Evolutionary conservation across 2,888 invertebrate genomes (phyloP), one percentile per base, ranked within the genome.

Genomic region (Patella caerulea): DNA sequence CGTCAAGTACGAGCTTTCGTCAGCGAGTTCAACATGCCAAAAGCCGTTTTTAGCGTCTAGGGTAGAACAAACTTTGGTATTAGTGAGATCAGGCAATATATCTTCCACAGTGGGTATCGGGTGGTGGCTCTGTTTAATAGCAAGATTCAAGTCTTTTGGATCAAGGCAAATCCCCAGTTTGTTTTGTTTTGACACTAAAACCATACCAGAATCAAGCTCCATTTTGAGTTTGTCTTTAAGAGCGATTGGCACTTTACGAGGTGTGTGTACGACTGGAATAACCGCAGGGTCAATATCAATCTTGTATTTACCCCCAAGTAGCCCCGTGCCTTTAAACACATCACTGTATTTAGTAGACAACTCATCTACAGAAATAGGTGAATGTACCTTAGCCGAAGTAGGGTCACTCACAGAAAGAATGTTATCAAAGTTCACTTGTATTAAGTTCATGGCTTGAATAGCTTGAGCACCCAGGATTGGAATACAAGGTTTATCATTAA

Each of bases 1-100:
- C 4, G 81, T 79, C 2, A 83, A 59, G 72, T 65, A 65, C 15
- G 76, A 72, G 71, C 71, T 78, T 3, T 77, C 54, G 53, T 72
- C 72, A 56, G 59, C 78, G 7, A 79, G 55, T 9, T 54, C 9
- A 29, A 76, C 71, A 9, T 72, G 29, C 76, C 74, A 76, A 52
- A 65, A 78, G 12, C 76, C 76, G 52, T 9, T 19, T 24, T 69
- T 73, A 9, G 55, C 74, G 52, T 79, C 79, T 2, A 79, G 55
- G 59, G 69, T 78, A 7, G 77, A 73, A 55, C 77, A 78, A 1
- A 71, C n/a, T 19, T 74, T 76, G n/a, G 65, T 70, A 72, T 72
- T 56, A 7, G 45, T 12, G 17, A 77, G 19, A 19, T 77, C 19
- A 12, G 74, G 71, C 24, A 74, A 70, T n/a, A 79, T 69, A 17